Evolutionary conservation across 2,113 vertebrate genomes (phyloP).

Genomic region (Pavo muticus): DNA sequence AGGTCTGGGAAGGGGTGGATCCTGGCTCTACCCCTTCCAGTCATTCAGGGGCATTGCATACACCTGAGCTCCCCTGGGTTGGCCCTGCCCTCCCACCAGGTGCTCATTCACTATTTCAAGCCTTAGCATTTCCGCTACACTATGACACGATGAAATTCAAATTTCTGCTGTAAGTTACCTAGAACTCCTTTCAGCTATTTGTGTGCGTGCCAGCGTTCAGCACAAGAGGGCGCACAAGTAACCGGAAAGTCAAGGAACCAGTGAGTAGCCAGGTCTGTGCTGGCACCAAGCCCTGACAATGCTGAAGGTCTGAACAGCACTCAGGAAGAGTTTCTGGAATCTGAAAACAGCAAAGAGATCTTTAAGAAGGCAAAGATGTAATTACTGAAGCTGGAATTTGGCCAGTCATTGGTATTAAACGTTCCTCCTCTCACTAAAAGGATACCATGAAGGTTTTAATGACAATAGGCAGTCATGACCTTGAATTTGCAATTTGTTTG

Average conservation of each 20-base stretch:
- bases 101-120: too few species aligned
- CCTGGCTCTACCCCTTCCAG: too few species aligned
- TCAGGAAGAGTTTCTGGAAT: not conserved
- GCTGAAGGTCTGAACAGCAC: not conserved
- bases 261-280: not conserved
- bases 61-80: too few species aligned
- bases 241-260: not conserved
- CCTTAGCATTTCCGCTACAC: too few species aligned
- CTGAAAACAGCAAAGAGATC: not conserved
- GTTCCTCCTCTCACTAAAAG: not conserved
- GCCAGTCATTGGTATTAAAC: not conserved
- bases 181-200: not conserved
- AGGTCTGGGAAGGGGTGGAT: too few species aligned
- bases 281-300: not conserved
- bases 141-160: not conserved
- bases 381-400: not conserved
- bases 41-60: too few species aligned
- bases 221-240: not conserved
- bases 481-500: slow-evolving; percentile 1
- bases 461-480: not conserved
- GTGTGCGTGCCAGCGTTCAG: not conserved
- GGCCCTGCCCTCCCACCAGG: too few species aligned
- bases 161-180: not conserved
- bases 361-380: not conserved
- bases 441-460: not conserved